Evolutionary conservation across 2,888 invertebrate species (phyloP), one percentile per base, ranked within the genome.

Genomic region (Scelioninae gen. 2): DNA sequence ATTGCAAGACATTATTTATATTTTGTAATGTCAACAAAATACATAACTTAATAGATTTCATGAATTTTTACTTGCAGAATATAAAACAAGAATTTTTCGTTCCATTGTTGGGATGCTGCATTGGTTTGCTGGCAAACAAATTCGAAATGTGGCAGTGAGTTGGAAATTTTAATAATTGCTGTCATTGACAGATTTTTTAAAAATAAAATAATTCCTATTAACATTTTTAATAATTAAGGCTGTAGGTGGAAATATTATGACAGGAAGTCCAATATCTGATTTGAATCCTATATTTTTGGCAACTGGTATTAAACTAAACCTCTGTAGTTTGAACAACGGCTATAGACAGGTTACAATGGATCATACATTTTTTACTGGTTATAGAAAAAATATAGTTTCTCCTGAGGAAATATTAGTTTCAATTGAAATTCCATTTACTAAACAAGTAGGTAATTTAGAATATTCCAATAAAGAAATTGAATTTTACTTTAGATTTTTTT

Each of bases 251-350:
- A 97, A 98, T 86, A 94, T 98, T 74, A 92, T 97, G 88, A 97
- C 97, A 0, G 95, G 95, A 15, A 97, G 97, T 87, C 97, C 98
- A 0, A 97, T 98, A 83, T 97, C 97, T 0, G 98, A 98, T 87
- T 89, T 98, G 82, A 96, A 96, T 87, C 97, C 97, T 0, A 91
- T 98, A 77, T 90, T 97, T 70, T 91, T 96, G 89, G 95, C 97
- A 0, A 91, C 92, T 55, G 88, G 89, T 53, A 89, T 91, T 15
- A 87, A 89, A 73, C 83, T 96, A 9, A 90, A 91, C 77, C 87
- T 95, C 0, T 87, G 88, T 25, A 93, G 92, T 79, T 85, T 86
- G 45, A 86, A 84, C 7, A 82, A 83, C 33, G 91, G 91, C 0
- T 81, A 79, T 2, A 88, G 92, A 78, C 88, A 87, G 74, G 87